These are phyloP conservation scores for Pseudochirops corinnae DNA, from an alignment of 2,797 vertebrate species.

Conservation along the genomic window DNA sequence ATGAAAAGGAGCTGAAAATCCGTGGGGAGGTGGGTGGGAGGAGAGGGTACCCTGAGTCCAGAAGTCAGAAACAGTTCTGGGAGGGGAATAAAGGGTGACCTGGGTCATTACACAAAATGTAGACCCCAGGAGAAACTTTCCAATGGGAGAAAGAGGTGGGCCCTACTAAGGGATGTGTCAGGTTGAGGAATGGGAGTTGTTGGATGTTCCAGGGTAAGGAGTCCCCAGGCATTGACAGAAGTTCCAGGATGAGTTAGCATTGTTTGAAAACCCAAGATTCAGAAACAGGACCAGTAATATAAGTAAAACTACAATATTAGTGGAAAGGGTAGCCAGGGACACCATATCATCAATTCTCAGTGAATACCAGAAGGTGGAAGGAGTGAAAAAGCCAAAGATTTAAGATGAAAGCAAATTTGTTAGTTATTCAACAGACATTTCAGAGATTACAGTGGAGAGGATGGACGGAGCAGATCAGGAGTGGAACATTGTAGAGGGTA, in stretches of 20 bases:
- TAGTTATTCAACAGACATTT: too few species aligned
- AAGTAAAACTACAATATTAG: not conserved
- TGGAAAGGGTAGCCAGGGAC: not conserved
- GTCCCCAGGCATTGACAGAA: not conserved
- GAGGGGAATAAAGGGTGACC: not conserved
- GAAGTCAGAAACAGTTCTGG: not conserved
- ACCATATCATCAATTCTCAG: not conserved
- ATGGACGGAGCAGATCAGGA: too few species aligned
- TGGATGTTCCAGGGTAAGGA: not conserved
- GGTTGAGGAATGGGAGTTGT: not conserved
- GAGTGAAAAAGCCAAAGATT: not conserved
- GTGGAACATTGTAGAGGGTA: too few species aligned
- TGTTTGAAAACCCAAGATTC: not conserved
- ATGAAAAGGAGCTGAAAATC: not conserved
- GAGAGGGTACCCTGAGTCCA: not conserved
- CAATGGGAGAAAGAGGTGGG: not conserved
- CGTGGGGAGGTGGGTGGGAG: not conserved
- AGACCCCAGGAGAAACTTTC: not conserved
- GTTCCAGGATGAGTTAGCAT: not conserved
- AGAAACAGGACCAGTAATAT: not conserved
- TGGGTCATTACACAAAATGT: not conserved
- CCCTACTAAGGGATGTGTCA: not conserved
- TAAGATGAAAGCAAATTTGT: too few species aligned
- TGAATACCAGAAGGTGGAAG: not conserved
- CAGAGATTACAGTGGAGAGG: too few species aligned